Conservation (phyloP, 2,888 invertebrate genomes). For the Eupithecia vulgata region DNA sequence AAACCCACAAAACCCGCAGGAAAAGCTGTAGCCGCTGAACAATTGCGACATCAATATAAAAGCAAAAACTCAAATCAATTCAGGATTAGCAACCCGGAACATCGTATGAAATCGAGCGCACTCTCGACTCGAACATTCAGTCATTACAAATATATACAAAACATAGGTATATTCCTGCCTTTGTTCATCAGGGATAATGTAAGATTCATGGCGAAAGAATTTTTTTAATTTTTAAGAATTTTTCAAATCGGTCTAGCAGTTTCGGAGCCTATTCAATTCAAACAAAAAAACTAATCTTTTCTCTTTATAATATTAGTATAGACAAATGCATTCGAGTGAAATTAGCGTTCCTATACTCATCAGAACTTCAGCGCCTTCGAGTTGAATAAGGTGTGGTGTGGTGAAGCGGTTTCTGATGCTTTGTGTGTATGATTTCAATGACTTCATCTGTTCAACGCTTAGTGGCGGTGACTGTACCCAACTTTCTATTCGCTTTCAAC, state of each 20-base stretch:
- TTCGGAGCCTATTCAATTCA: too few relatives aligned
- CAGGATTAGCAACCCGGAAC: background rate
- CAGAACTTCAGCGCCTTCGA: background rate
- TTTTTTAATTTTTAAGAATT: too few relatives aligned
- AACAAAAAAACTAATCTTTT: too few relatives aligned
- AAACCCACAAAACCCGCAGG: background rate
- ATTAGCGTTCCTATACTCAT: background rate
- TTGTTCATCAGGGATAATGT: too few relatives aligned
- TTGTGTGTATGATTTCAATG: background rate
- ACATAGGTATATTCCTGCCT: too few relatives aligned
- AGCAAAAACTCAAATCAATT: background rate
- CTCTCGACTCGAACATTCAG: too few relatives aligned
- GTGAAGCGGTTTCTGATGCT: background rate
- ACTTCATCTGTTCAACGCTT: background rate
- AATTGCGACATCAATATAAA: background rate
- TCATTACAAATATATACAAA: too few relatives aligned
- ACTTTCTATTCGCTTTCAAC: background rate
- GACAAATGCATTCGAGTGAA: too few relatives aligned
- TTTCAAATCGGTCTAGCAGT: too few relatives aligned
- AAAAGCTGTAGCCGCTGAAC: background rate
- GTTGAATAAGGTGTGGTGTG: background rate
- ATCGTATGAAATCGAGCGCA: too few relatives aligned
- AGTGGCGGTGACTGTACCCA: background rate
- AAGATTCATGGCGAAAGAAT: too few relatives aligned
- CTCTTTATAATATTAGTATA: too few relatives aligned